phyloP scores from a whole-genome alignment of 2,113 vertebrate genomes.

The Psilopsiagon aurifrons region DNA sequence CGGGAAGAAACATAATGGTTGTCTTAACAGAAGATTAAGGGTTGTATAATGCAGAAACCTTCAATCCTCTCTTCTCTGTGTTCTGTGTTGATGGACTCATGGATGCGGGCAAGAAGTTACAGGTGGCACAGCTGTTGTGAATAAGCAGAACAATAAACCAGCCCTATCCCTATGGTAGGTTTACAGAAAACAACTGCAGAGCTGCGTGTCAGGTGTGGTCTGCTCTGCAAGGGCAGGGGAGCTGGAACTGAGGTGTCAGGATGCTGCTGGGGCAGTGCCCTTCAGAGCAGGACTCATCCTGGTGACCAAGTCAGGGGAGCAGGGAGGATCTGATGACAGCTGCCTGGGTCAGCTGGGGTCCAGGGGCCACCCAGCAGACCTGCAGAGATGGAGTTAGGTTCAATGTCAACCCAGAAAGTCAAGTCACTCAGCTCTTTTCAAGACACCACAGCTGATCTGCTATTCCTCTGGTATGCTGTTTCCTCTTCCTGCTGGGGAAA shows the following conservation, averaged over 20 bases:
- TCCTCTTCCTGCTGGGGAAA: neutral
- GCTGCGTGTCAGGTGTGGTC: fast-evolving
- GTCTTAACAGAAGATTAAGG: neutral
- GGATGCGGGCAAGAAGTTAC: fast-evolving
- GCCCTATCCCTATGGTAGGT: neutral
- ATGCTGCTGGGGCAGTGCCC: neutral
- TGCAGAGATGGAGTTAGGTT: neutral
- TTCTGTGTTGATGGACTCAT: neutral
- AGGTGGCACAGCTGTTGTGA: neutral
- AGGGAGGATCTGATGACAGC: neutral
- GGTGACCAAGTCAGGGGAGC: neutral
- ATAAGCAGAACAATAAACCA: neutral
- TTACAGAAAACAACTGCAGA: neutral
- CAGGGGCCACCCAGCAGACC: neutral
- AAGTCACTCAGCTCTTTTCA: neutral
- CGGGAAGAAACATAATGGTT: fast-evolving
- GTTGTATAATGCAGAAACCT: neutral
- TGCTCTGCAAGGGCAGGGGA: neutral
- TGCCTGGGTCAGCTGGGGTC: neutral
- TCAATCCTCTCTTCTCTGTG: neutral
- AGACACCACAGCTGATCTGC: neutral
- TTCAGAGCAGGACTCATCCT: neutral
- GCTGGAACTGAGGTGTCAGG: neutral
- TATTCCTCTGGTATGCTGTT: neutral
- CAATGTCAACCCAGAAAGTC: neutral